Evolutionary conservation across 2,113 vertebrate genomes (phyloP).

Genomic region (Laterallus jamaicensis): DNA sequence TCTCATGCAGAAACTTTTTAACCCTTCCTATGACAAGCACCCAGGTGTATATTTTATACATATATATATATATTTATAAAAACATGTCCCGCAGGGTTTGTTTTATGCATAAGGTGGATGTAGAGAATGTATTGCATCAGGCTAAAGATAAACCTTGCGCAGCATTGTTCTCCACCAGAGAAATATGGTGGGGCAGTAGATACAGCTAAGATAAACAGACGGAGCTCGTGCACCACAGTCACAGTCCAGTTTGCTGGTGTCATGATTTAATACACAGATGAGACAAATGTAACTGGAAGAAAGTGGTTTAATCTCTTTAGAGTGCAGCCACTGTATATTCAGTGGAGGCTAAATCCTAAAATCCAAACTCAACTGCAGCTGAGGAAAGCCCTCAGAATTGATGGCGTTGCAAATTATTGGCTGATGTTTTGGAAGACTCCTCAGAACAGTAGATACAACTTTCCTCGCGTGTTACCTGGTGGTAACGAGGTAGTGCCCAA

Average conservation of each 20-base stretch:
- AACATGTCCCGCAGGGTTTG: background rate
- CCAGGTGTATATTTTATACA: no score
- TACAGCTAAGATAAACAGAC: background rate
- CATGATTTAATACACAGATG: background rate
- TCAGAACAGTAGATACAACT: background rate
- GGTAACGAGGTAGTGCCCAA: background rate
- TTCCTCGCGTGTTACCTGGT: background rate
- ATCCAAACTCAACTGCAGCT: background rate
- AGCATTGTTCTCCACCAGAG: background rate
- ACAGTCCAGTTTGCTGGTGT: background rate
- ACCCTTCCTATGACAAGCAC: background rate
- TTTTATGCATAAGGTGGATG: background rate
- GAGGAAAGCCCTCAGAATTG: background rate
- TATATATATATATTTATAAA: no score
- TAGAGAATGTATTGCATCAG: background rate
- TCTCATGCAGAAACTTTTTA: background rate
- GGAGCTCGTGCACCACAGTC: background rate
- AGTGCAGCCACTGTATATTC: background rate
- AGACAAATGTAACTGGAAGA: background rate
- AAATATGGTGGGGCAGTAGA: background rate
- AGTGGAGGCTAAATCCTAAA: background rate
- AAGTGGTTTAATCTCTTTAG: background rate
- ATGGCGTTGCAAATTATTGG: background rate
- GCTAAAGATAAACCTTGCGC: background rate
- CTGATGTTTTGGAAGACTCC: background rate